Base-by-base conservation (phyloP, 2,113 vertebrate genomes). In the Salvelinus namaycush region DNA sequence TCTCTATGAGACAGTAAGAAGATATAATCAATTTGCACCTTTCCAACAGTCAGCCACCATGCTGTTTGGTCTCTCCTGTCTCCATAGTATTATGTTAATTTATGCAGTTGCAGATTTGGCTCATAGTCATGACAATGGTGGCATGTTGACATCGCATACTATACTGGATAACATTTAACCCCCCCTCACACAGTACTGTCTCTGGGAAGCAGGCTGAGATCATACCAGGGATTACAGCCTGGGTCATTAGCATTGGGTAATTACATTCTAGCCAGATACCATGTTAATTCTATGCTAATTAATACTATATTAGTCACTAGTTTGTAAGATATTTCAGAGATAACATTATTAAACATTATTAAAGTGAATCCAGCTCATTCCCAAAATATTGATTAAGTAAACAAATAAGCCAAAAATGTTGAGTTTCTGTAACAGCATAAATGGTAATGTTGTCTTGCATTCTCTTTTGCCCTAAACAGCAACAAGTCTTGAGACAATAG, bases 181-280 rank as follows among this genome's bases (percentile, higher is more conserved):
- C 82, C 78, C 78, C 29, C 18, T 44, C 51, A 54, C 51, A 54
- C 9, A 67, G 18, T 34, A 20, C 29, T 34, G 67, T 39, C 31
- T 39, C 54, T 44, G 27, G 44, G 62, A 11, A 66, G 57, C 73
- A 54, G 39, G 62, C 57, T 27, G 44, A 70, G 48, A 71, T 39
- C 59, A 68, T 27, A 29, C 20, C 68, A 70, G 79, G 67, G 51
- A 72, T 88, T 82, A 75, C 48, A 85, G 85, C 73, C 74, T 70
- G n/a, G 73, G 27, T 77, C 85, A 90, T 93, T 93, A 90, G 88
- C 92, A 91, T 90, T 83, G 31, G 74, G 71, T 81, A 84, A 86
- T 84, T 75, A 80, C 48, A 31, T 29, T 11, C 67, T 65, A 66
- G 29, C 74, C 29, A 26, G 39, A 16, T 20, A 67, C 54, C 11